Base-by-base conservation (phyloP, 2,888 invertebrate genomes). In the Paralinhomoeus sp. region DNA sequence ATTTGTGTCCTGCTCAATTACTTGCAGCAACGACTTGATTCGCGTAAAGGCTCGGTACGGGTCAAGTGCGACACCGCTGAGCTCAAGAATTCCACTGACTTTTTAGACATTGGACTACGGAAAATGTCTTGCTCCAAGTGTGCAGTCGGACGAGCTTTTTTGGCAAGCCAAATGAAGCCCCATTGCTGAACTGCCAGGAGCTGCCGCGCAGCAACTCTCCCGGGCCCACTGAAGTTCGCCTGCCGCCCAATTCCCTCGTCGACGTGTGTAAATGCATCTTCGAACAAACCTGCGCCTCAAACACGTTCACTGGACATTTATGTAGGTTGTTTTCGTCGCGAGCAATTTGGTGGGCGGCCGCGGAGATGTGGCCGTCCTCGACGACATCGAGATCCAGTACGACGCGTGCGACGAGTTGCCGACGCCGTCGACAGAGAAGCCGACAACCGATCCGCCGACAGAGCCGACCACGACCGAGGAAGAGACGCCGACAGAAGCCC, bases 251-350 rank as follows among this genome's bases (percentile, higher is more conserved):
- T 2, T 56, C 56, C 7, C 49, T 57, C 23, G 53, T 60, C 36
- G 59, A 59, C 49, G 59, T 59, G 35, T 46, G 54, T 51, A n/a
- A n/a, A n/a, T n/a, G n/a, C n/a, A n/a, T n/a, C n/a, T n/a, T n/a
- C n/a, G n/a, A n/a, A n/a, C n/a, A n/a, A n/a, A n/a, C n/a, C n/a
- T n/a, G n/a, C n/a, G n/a, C n/a, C n/a, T n/a, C n/a, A n/a, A n/a
- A n/a, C n/a, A n/a, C n/a, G n/a, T n/a, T n/a, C n/a, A n/a, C n/a
- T n/a, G n/a, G n/a, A n/a, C n/a, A 18, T 15, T 36, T 31, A 24
- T 56, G 43, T 40, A 59, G 59, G 56, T 59, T 40, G 55, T 59
- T 23, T 58, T 59, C 39, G 59, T 59, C 22, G 59, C 59, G 5
- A 56, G 56, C 20, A 56, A 57, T 47, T 57, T 59, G 38, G 53